Evolutionary conservation across 2,113 vertebrate species (phyloP), one percentile per base, ranked within the genome.

Genomic region (Apteryx mantelli): DNA sequence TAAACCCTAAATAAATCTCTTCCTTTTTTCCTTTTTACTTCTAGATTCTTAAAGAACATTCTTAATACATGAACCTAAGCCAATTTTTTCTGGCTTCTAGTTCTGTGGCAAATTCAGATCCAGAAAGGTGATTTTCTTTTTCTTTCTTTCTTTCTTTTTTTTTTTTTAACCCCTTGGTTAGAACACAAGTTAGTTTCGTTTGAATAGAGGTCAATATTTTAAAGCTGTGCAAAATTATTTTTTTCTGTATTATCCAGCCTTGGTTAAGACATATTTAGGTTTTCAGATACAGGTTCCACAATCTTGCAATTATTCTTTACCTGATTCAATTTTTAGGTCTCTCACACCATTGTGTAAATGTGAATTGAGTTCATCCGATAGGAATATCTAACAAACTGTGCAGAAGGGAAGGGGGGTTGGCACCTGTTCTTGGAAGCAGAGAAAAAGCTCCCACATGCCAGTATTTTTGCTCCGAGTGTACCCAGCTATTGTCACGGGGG

Each of bases 301-400:
- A 12, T n/a, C 19, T 53, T 73, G 28, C 7, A 46, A 21, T 18
- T 7, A 13, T 73, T 25, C n/a, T 82, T 5, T 50, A 82, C 25
- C 16, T 4, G 4, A 13, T 20, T 48, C 46, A 21, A 7, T 15
- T 80, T 76, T 66, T n/a, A 42, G 42, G 30, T 32, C 8, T 91
- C 13, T 86, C 30, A 65, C 38, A 44, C 20, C 11, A 9, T 20
- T 50, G 4, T 9, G 17, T 17, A 13, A 3, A 69, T 26, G 3
- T 36, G 15, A 76, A 55, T 11, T 0, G 0, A 79, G 7, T 20
- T 19, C 15, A 88, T 71, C 46, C 13, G 16, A 5, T 4, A 55
- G 6, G 26, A 79, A 36, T 40, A 6, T 32, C 40, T 73, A 32
- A 19, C 2, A 38, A n/a, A 55, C 7, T 5, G 0, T 34, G 12